Base-by-base conservation (phyloP, 2,888 invertebrate species). In the Meteorus colon region DNA sequence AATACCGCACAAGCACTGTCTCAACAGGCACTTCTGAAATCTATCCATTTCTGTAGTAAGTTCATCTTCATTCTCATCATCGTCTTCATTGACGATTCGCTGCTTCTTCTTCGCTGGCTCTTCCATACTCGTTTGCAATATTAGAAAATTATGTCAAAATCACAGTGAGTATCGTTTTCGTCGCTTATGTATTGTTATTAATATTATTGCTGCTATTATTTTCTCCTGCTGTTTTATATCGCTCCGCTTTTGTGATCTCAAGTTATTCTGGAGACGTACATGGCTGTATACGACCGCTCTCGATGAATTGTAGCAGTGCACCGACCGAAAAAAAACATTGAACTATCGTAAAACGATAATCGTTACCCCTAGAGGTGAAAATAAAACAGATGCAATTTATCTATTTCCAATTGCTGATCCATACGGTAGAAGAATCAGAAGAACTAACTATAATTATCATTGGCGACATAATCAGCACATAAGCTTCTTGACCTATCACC, bases 31-130 rank as follows among this genome's bases (percentile, higher is more conserved):
- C 83, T 92, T 92, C 86, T 95, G 94, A 70, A 95, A 90, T 77
- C 91, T 90, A 79, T 92, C 91, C 63, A 93, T 88, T 80, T 93
- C 92, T 82, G 82, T 91, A 82, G 92, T 60, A 8, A 74, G 67
- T 45, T 78, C 78, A 65, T 76, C 89, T 79, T 93, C 93, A 68
- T 92, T 92, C 79, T 92, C 92, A 12, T 92, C 92, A 10, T 91
- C 92, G 82, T 94, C 93, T 45, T 85, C 90, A 78, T 90, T 91
- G 67, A 88, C 90, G 82, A 95, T 93, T 86, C 95, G 93, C 88
- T 94, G 94, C 88, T 96, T 94, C 91, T 96, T 96, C 89, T 95
- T 96, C 84, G 94, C 94, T 82, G 96, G 96, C 91, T 96, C 96
- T 90, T 95, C 94, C 94, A 95, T 95, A 85, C 90, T 92, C 90